Evolutionary conservation across 1,140 invertebrate species (phyloP), one percentile per base, ranked within the genome.

Genomic region (Bactericera cockerelli): DNA sequence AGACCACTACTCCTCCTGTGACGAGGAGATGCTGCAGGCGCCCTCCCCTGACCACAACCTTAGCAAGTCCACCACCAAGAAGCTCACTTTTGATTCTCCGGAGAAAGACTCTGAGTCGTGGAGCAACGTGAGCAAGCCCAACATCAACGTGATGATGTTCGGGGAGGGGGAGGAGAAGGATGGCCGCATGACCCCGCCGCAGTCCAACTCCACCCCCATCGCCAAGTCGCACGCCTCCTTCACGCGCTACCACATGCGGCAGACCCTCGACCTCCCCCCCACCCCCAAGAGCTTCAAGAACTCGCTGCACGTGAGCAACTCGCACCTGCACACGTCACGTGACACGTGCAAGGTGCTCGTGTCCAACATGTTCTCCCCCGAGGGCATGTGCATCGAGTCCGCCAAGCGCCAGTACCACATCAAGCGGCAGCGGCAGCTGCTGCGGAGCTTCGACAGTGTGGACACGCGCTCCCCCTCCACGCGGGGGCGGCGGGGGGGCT

Each of bases 351-450:
- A 49, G 22, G 42, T 49, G 4, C 22, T 49, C 4, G 19, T 49
- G 3, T 49, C 42, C n/a, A 49, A 49, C 19, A 22, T 49, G n/a
- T 49, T 49, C n/a, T 49, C 42, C 3, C 42, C 42, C 8, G 42
- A 49, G 42, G 42, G 42, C 42, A 49, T 49, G 42, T 19, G n/a
- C 19, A 16, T 49, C 3, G 42, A 49, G n/a, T 49, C 42, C n/a
- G 42, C 42, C 42, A 49, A 49, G 42, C n/a, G 22, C 8, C 42
- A 49, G 22, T 49, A 49, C 22, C 42, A 49, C n/a, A 49, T 49
- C 3, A 49, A 49, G 22, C 4, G 42, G 19, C 42, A 49, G 19
- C 4, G 42, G 22, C 42, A 49, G 42, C 19, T 49, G n/a, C 42
- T 49, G n/a, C 4, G 22, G 22, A 49, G 42, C 19, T 49, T 49